A percentile compares a stretch with the other conserved stretches of the same genome.
phyloP scores from a whole-genome alignment of 2,888 invertebrate genomes.

The Platerodrilus igneus region DNA sequence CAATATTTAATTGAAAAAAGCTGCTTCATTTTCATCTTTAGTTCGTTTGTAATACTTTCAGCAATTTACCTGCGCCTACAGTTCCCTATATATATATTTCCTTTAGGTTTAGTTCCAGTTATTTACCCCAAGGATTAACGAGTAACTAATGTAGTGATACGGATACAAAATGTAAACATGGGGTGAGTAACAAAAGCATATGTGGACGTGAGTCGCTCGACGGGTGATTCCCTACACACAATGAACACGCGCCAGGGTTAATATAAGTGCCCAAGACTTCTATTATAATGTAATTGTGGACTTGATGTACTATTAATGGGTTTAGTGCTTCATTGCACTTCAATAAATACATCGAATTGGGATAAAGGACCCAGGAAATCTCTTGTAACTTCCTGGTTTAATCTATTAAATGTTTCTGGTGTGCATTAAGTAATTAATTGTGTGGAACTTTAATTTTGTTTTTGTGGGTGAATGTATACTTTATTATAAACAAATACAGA shows the following conservation, averaged over 20 bases:
- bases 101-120: too few species aligned
- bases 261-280: slow-evolving; percentile 35
- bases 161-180: slow-evolving; percentile 41
- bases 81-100: too few species aligned
- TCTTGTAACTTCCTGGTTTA: slow-evolving; percentile 13
- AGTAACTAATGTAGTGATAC: slow-evolving; percentile 42
- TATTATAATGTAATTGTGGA: slow-evolving; percentile 41
- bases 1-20: too few species aligned
- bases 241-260: slow-evolving; percentile 39
- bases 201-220: slow-evolving; percentile 28
- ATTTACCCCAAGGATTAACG: slow-evolving; percentile 39
- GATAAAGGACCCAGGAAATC: slow-evolving; percentile 5
- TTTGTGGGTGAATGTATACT: too few species aligned
- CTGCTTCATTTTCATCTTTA: too few species aligned
- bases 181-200: slow-evolving; percentile 35
- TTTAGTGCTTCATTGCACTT: slow-evolving; percentile 38
- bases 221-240: slow-evolving; percentile 30
- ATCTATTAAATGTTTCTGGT: slow-evolving; percentile 18
- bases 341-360: slow-evolving; percentile 21
- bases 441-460: too few species aligned
- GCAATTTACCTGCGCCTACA: too few species aligned
- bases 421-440: too few species aligned
- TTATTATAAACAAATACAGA: too few species aligned
- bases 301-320: slow-evolving; percentile 39
- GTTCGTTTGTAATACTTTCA: too few species aligned